These are phyloP conservation scores for Porites evermanni DNA, from an alignment of 92 coral and sea anemone species.

Conservation along the genomic window DNA sequence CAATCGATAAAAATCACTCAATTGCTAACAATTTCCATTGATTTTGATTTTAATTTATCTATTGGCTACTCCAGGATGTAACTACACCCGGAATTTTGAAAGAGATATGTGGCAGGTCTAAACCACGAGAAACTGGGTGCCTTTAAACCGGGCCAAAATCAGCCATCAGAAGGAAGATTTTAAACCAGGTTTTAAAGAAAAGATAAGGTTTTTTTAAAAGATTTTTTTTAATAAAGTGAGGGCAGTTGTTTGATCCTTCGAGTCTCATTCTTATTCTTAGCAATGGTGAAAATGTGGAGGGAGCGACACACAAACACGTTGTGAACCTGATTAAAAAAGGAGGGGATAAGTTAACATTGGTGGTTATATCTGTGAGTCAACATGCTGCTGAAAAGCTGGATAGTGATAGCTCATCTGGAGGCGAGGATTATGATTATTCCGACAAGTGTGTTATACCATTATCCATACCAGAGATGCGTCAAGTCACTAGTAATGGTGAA, in stretches of 20 bases:
- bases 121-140: too few species aligned
- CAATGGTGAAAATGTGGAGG: slow-evolving; percentile 96
- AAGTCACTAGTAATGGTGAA: slow-evolving; percentile 84
- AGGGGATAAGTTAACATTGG: slow-evolving; percentile 79
- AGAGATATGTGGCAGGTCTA: too few species aligned
- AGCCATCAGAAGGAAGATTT: too few species aligned
- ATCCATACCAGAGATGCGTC: slow-evolving; percentile 95
- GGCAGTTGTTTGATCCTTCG: neutral
- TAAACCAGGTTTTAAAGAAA: too few species aligned
- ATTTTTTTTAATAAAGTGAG: too few species aligned
- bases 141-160: too few species aligned
- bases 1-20: too few species aligned
- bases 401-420: slow-evolving; percentile 90
- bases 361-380: slow-evolving; percentile 90
- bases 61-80: too few species aligned
- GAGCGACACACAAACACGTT: slow-evolving; percentile 97
- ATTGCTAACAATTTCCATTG: too few species aligned
- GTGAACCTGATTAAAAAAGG: slow-evolving; percentile 90
- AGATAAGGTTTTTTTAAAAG: too few species aligned
- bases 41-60: too few species aligned
- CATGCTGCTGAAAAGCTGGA: slow-evolving; percentile 91
- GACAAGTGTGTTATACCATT: slow-evolving; percentile 82
- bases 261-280: slow-evolving; percentile 39
- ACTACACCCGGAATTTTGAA: too few species aligned
- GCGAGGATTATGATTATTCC: slow-evolving; percentile 93